phyloP scores from a whole-genome alignment of 2,888 invertebrate species.

The Drosophila peninsularis region DNA sequence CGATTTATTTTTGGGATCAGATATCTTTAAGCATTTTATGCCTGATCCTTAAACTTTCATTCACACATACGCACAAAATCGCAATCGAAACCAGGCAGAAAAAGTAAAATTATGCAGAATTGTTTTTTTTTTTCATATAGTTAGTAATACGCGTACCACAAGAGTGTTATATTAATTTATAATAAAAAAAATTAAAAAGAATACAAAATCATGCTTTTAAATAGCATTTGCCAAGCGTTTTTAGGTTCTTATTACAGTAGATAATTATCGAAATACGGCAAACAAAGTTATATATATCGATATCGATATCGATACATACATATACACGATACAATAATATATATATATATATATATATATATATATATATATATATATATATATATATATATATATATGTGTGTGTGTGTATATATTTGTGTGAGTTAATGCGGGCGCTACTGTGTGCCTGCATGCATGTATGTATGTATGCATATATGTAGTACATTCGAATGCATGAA shows the following conservation, averaged over 20 bases:
- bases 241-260: constrained; percentile 46
- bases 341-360: constrained; percentile 20
- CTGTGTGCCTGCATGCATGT: constrained; percentile 1
- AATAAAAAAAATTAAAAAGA: constrained; percentile 48
- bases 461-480: no score
- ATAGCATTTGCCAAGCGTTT: constrained; percentile 54
- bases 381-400: neutral
- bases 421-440: constrained; percentile 1
- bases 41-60: constrained; percentile 19
- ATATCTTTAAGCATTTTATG: constrained; percentile 3
- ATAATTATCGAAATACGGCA: constrained; percentile 46
- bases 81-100: constrained; percentile 25
- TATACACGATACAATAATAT: no score
- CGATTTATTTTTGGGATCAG: no score
- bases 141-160: constrained; percentile 58
- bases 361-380: constrained; percentile 15
- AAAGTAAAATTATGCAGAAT: constrained; percentile 33
- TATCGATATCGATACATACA: neutral
- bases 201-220: constrained; percentile 61
- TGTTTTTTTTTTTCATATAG: constrained; percentile 18
- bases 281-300: constrained; percentile 24
- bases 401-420: neutral
- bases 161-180: constrained; percentile 48
- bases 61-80: constrained; percentile 32
- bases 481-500: neutral